Evolutionary conservation across 30 jellyfish, hydroid and myxozoan genomes (phyloP).

Genomic region (Pseudorhiza aurosa): DNA sequence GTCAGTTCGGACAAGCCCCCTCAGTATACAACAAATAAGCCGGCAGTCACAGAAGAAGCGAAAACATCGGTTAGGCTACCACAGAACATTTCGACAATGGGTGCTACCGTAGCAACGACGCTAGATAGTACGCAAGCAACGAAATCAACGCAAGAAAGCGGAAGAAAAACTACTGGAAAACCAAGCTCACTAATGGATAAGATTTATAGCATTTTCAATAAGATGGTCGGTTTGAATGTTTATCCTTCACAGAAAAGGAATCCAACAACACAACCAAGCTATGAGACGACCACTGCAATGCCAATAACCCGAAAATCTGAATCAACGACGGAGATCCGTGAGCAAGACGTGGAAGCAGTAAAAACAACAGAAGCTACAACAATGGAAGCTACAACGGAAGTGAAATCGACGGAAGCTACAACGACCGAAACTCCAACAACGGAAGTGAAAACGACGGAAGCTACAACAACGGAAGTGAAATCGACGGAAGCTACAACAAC

Average conservation of each 20-base stretch:
- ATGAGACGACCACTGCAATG: constrained; percentile 1
- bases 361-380: constrained; percentile 13
- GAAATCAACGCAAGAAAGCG: background rate
- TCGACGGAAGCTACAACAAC: constrained; percentile 5
- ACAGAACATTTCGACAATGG: background rate
- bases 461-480: background rate
- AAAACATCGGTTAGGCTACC: background rate
- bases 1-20: background rate
- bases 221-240: constrained; percentile 46
- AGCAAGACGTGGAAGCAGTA: background rate
- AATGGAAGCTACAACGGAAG: background rate
- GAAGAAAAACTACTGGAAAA: constrained; percentile 16
- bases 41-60: constrained; percentile 3
- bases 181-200: constrained; percentile 41
- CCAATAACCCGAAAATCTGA: background rate
- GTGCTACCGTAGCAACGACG: constrained; percentile 1
- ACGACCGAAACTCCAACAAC: background rate
- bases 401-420: background rate
- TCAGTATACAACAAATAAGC: background rate
- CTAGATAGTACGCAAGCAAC: background rate
- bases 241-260: constrained; percentile 24
- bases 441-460: background rate
- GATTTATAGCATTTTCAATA: constrained; percentile 52
- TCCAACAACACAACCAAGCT: constrained; percentile 62
- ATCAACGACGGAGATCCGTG: constrained; percentile 16